These are phyloP conservation scores for Xanthorhoe designata DNA, from an alignment of 2,888 invertebrate species.

Conservation along the genomic window DNA sequence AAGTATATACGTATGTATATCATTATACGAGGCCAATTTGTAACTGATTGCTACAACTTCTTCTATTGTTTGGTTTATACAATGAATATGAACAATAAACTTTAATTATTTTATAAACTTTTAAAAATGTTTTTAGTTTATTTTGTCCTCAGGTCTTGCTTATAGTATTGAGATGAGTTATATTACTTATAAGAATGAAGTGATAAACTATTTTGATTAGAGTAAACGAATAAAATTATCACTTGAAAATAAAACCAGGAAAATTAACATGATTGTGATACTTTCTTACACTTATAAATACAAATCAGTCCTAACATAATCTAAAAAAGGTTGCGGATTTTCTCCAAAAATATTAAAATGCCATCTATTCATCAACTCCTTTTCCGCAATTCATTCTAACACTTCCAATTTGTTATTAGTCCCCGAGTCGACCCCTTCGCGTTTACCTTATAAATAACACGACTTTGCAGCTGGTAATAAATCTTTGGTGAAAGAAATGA, in stretches of 20 bases:
- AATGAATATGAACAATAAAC: too few relatives aligned
- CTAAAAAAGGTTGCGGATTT: too few relatives aligned
- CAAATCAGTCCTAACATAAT: not conserved
- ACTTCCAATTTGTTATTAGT: constrained; percentile 36
- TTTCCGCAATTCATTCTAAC: constrained; percentile 31
- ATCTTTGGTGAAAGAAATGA: constrained; percentile 24
- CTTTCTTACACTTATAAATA: not conserved
- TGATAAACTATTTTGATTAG: too few relatives aligned
- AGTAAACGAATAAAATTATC: too few relatives aligned
- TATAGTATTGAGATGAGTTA: too few relatives aligned
- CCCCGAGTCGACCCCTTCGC: constrained; percentile 24
- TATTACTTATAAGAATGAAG: too few relatives aligned
- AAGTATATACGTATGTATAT: not conserved
- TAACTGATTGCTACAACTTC: not conserved
- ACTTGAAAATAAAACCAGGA: too few relatives aligned
- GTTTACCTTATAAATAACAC: constrained; percentile 33
- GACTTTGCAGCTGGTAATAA: constrained; percentile 29
- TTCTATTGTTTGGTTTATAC: too few relatives aligned
- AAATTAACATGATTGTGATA: too few relatives aligned
- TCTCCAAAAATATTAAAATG: not conserved
- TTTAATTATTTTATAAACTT: too few relatives aligned
- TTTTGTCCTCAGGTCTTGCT: too few relatives aligned
- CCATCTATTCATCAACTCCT: constrained; percentile 1
- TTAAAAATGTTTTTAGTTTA: too few relatives aligned
- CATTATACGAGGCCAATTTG: not conserved